Evolutionary conservation across 1,140 invertebrate genomes (phyloP), one percentile per base, ranked within the genome.

Genomic region (Diabrotica undecimpunctata): DNA sequence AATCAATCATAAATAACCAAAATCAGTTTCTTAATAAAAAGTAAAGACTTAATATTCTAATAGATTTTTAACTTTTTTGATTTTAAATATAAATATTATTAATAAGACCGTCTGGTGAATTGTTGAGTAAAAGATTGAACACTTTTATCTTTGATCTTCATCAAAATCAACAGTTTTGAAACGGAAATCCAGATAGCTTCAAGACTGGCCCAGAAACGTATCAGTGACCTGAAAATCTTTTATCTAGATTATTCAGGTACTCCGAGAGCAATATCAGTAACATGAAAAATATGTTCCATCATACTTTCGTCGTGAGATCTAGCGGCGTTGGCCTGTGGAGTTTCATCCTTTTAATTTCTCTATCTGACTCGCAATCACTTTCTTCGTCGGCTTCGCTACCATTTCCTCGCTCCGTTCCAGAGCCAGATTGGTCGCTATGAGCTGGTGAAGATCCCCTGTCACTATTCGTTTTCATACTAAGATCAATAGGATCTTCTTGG

Each of bases 401-500:
- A 39, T 77, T 81, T 0, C 80, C 82, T 3, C 81, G 78, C 64
- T 84, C 83, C 64, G 81, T 80, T 52, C 70, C 74, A 74, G 81
- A 75, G 79, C 81, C 65, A 9, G 83, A 83, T 10, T 78, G 74
- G 67, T 81, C 82, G 50, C 83, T 83, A 7, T 79, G 77, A 37
- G 81, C 79, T 5, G 82, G 81, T 60, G 80, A 70, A 9, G 74
- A 80, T 55, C 82, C 80, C 69, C 83, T 66, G 39, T 83, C 77
- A 25, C 83, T 83, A 39, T 81, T 80, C 5, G 83, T 83, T 76
- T 89, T 89, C 70, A 90, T 85, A 1, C 88, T 90, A 9, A 93
- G 79, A 76, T 93, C 90, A 60, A 93, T 92, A 2, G 90, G 91
- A 68, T 89, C 85, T 10, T 91, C 88, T 79, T 87, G 83, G 52